Evolutionary conservation across 2,113 vertebrate species (phyloP).

Genomic region (Cyphomyrus discorhynchus): DNA sequence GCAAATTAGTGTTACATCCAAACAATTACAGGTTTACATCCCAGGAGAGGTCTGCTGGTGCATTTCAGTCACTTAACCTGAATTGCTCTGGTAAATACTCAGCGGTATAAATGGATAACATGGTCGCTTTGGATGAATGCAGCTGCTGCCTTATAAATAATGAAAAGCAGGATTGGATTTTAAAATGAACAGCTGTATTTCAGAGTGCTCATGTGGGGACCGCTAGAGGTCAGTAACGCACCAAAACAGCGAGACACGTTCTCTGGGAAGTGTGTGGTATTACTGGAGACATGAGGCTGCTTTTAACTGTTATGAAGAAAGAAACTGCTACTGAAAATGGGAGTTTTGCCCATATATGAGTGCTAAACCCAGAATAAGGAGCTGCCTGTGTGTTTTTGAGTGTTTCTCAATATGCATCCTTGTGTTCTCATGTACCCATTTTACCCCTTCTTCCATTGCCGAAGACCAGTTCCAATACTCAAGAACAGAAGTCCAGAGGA

Average conservation of each 20-base stretch:
- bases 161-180: neutral
- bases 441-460: too few species aligned
- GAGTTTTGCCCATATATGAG: neutral
- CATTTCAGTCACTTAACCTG: slow-evolving; percentile 9
- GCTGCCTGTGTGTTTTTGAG: neutral
- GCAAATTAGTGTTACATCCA: neutral
- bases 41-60: neutral
- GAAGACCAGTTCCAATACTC: too few species aligned
- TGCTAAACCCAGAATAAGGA: neutral
- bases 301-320: neutral
- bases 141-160: neutral
- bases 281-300: neutral
- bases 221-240: neutral
- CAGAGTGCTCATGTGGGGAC: neutral
- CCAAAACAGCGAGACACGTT: neutral
- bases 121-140: neutral
- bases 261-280: neutral
- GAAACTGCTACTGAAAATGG: neutral
- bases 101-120: slow-evolving; percentile 2
- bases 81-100: slow-evolving; percentile 16
- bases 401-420: too few species aligned
- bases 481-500: too few species aligned
- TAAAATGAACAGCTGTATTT: neutral
- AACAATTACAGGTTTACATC: neutral
- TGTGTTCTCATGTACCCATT: too few species aligned